Percentiles rank a stretch among this genome's conserved stretches.
These are phyloP conservation scores for Brachystomella parvula DNA, from an alignment of 1,140 invertebrate species.

Conservation along the genomic window DNA sequence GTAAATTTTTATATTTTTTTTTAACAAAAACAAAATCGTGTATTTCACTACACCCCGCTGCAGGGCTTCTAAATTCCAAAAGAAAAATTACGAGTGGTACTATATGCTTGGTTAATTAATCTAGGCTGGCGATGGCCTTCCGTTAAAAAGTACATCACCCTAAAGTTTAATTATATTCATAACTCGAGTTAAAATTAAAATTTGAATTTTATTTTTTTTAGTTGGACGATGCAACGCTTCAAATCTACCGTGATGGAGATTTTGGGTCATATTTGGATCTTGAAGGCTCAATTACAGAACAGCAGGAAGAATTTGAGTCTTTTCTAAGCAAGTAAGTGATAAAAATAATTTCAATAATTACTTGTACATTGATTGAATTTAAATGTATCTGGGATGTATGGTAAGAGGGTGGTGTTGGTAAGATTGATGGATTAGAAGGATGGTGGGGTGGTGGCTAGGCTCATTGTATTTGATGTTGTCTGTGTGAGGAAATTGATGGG, in stretches of 20 bases:
- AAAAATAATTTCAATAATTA: conserved; percentile 17
- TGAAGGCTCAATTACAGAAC: conserved; percentile 88
- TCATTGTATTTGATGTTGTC: background rate
- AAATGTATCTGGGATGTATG: background rate
- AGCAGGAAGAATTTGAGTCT: conserved; percentile 90
- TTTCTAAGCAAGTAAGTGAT: conserved; percentile 76
- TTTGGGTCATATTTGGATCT: conserved; percentile 93
- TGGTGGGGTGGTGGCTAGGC: background rate
- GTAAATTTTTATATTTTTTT: too few species aligned
- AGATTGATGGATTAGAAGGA: background rate
- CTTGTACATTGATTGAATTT: conserved; percentile 6
- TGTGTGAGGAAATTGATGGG: conserved; percentile 1
- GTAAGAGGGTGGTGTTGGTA: background rate
- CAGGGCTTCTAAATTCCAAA: too few species aligned
- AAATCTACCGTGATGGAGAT: conserved; percentile 92
- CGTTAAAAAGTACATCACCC: too few species aligned
- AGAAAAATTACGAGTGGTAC: too few species aligned
- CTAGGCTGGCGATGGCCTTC: too few species aligned
- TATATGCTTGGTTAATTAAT: too few species aligned
- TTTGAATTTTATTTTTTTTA: conserved; percentile 50
- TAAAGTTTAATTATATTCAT: too few species aligned
- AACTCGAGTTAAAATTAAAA: too few species aligned
- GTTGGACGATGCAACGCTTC: conserved; percentile 91
- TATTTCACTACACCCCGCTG: too few species aligned
- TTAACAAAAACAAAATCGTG: too few species aligned